phyloP scores from a whole-genome alignment of 2,113 vertebrate species.

The Poeciliopsis retropinna region DNA sequence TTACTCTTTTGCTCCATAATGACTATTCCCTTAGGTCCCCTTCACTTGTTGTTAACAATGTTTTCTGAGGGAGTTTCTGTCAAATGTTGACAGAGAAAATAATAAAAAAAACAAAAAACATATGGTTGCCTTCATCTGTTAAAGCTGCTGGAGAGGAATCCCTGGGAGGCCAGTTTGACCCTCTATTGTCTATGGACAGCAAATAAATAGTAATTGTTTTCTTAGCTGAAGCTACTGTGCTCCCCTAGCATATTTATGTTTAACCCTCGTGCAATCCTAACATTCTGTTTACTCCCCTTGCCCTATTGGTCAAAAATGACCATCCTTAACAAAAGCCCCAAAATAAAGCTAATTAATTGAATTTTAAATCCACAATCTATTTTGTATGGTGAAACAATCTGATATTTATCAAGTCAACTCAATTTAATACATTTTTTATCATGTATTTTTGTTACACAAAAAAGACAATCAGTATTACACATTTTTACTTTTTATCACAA shows the following conservation, averaged over 20 bases:
- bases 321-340: too few relatives aligned
- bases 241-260: conserved; percentile 39
- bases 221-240: conserved; percentile 38
- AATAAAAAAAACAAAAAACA: conserved; percentile 30
- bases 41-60: conserved; percentile 70
- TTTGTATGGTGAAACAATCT: too few relatives aligned
- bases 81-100: conserved; percentile 55
- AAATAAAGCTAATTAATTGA: too few relatives aligned
- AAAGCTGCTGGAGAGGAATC: conserved; percentile 44
- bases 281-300: too few relatives aligned
- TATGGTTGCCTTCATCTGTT: conserved; percentile 63
- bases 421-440: too few relatives aligned
- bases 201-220: conserved; percentile 66
- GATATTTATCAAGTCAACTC: too few relatives aligned
- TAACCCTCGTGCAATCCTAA: neutral
- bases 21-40: conserved; percentile 43
- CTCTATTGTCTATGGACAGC: conserved; percentile 48
- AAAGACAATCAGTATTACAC: too few relatives aligned
- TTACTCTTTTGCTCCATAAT: conserved; percentile 57
- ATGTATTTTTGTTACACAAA: too few relatives aligned
- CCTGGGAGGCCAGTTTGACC: conserved; percentile 67
- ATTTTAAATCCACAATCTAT: too few relatives aligned
- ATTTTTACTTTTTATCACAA: too few relatives aligned
- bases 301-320: too few relatives aligned
- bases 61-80: conserved; percentile 55